phyloP scores from a whole-genome alignment of 2,888 invertebrate species.

The Galeopsomyia nigrocyanea region DNA sequence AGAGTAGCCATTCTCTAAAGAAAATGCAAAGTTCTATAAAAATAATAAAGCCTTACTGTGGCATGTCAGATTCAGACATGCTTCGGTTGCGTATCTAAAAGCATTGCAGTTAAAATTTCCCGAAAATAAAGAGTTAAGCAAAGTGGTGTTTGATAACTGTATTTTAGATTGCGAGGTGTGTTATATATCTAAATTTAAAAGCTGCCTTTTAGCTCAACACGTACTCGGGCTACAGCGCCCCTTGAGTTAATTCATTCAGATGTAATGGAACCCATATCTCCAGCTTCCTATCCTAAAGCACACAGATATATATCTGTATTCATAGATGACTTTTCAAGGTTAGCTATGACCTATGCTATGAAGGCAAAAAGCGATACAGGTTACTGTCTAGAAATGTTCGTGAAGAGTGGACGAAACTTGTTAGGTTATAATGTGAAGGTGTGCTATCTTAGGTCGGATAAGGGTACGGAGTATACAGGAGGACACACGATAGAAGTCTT shows the following conservation, averaged over 20 bases:
- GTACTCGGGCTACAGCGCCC: too few species aligned
- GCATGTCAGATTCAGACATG: conserved; percentile 26
- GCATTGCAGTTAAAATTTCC: too few species aligned
- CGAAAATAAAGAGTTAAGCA: too few species aligned
- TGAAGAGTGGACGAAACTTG: conserved; percentile 42
- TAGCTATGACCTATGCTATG: conserved; percentile 51
- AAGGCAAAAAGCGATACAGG: too few species aligned
- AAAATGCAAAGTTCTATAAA: conserved; percentile 2
- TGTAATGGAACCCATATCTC: conserved; percentile 49
- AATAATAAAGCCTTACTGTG: conserved; percentile 32
- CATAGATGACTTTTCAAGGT: conserved; percentile 51
- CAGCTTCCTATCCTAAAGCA: conserved; percentile 44
- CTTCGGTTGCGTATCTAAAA: conserved; percentile 5
- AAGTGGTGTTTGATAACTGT: neutral
- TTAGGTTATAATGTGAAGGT: too few species aligned
- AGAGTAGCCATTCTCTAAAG: neutral
- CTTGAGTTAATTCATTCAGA: conserved; percentile 51
- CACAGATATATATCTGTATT: conserved; percentile 48
- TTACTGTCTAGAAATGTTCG: conserved; percentile 34
- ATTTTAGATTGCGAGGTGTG: too few species aligned
- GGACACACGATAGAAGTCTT: too few species aligned
- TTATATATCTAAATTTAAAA: too few species aligned
- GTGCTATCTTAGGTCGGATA: too few species aligned
- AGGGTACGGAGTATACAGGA: too few species aligned
- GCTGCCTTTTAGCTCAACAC: too few species aligned